A percentile compares a stretch with the other conserved stretches of the same genome.
phyloP scores from a whole-genome alignment of 2,888 invertebrate species.

The Shargacucullia verbasci region DNA sequence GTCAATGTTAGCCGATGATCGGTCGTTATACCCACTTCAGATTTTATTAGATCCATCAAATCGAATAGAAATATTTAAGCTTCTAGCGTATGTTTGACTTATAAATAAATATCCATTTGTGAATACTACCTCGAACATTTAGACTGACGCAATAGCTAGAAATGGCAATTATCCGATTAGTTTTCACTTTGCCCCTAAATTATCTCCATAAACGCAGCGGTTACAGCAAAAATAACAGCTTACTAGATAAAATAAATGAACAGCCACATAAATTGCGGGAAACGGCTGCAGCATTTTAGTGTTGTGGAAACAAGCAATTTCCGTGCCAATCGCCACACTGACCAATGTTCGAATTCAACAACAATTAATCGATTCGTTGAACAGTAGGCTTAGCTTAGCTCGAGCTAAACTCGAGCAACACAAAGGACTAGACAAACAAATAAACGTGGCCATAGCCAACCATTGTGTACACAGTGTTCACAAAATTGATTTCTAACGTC shows the following conservation, averaged over 20 bases:
- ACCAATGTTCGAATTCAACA: conserved; percentile 38
- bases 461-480: conserved; percentile 32
- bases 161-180: conserved; percentile 4
- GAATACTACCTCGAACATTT: background rate
- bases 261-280: conserved; percentile 30
- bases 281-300: conserved; percentile 31
- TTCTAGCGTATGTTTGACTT: background rate
- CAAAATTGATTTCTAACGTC: conserved; percentile 36
- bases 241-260: conserved; percentile 35
- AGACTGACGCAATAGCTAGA: background rate
- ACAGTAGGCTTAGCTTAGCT: conserved; percentile 16
- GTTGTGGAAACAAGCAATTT: conserved; percentile 44
- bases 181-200: conserved; percentile 23
- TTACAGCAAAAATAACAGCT: conserved; percentile 34
- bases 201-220: conserved; percentile 3
- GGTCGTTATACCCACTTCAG: conserved; percentile 3
- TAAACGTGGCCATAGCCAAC: conserved; percentile 22
- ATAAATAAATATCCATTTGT: background rate
- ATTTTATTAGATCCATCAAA: conserved; percentile 11
- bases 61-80: background rate
- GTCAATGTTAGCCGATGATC: conserved; percentile 4
- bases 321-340: conserved; percentile 45
- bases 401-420: conserved; percentile 20
- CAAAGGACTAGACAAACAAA: conserved; percentile 21
- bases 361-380: conserved; percentile 46